These are phyloP conservation scores for Cyanistes caeruleus DNA, from an alignment of 2,113 vertebrate genomes.

Conservation along the genomic window DNA sequence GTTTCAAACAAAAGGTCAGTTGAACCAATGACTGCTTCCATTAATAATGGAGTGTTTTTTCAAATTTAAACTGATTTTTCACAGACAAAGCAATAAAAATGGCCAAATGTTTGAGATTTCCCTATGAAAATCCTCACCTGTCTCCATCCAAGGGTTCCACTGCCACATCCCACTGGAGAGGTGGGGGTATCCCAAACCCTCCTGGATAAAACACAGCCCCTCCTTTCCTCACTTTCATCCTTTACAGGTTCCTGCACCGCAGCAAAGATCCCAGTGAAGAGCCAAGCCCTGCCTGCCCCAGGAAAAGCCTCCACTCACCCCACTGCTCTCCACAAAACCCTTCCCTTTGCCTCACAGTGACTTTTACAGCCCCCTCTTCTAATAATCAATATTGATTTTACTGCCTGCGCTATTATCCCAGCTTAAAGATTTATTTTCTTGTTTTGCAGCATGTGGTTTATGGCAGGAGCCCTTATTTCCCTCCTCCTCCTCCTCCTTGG, in stretches of 20 bases:
- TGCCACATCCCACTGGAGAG: neutral
- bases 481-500: conserved; percentile 8
- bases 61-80: fast-evolving
- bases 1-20: neutral
- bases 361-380: conserved; percentile 42
- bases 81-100: neutral
- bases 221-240: neutral
- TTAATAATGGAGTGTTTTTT: neutral
- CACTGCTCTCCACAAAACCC: neutral
- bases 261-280: neutral
- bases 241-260: fast-evolving
- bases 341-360: neutral
- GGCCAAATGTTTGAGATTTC: neutral
- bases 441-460: conserved; percentile 4
- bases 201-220: neutral
- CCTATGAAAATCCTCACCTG: neutral
- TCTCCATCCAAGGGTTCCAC: fast-evolving
- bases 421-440: conserved; percentile 62
- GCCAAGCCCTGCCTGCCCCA: neutral
- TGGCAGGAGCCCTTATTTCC: neutral
- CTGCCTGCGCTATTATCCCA: conserved; percentile 50
- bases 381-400: conserved; percentile 79
- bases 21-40: neutral
- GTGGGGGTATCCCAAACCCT: neutral
- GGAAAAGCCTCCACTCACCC: neutral